These are phyloP conservation scores for Rhinopomastus cyanomelas DNA, from an alignment of 2,113 vertebrate genomes.

Conservation along the genomic window DNA sequence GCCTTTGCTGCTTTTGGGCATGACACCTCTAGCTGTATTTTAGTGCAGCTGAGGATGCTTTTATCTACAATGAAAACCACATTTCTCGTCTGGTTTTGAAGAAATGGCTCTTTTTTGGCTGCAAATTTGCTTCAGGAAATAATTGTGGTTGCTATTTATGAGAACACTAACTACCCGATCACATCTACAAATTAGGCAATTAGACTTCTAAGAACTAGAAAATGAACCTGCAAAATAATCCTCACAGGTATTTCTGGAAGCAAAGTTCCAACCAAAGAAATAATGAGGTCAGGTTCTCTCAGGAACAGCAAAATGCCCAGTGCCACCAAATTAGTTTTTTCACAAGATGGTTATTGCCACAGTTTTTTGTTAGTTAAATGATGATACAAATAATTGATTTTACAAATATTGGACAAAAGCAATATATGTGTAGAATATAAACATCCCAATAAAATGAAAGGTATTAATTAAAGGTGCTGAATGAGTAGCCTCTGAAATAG, in stretches of 20 bases:
- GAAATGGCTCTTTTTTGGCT: neutral
- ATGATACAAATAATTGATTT: neutral
- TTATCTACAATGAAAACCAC: slow-evolving; percentile 3
- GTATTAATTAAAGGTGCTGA: neutral
- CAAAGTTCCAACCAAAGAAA: neutral
- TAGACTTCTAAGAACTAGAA: slow-evolving; percentile 25
- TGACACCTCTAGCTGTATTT: slow-evolving; percentile 11
- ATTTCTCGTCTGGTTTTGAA: neutral
- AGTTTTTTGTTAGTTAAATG: neutral
- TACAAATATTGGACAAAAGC: neutral
- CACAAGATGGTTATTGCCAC: neutral
- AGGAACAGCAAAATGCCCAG: neutral
- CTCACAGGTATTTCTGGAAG: slow-evolving; percentile 34
- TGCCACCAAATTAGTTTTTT: neutral
- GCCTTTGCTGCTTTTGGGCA: neutral
- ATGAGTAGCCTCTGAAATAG: neutral
- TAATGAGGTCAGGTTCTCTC: neutral
- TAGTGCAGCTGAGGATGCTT: slow-evolving; percentile 12
- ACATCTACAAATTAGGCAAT: slow-evolving; percentile 31
- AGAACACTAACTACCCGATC: neutral
- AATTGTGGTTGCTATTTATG: slow-evolving; percentile 19
- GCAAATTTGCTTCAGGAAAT: slow-evolving; percentile 20
- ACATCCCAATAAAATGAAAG: neutral
- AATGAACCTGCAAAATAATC: slow-evolving; percentile 19
- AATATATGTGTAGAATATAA: neutral